A percentile compares a stretch with the other conserved stretches of the same genome.
Evolutionary conservation across 2,113 vertebrate species (phyloP).

Genomic region (Elgaria multicarinata): DNA sequence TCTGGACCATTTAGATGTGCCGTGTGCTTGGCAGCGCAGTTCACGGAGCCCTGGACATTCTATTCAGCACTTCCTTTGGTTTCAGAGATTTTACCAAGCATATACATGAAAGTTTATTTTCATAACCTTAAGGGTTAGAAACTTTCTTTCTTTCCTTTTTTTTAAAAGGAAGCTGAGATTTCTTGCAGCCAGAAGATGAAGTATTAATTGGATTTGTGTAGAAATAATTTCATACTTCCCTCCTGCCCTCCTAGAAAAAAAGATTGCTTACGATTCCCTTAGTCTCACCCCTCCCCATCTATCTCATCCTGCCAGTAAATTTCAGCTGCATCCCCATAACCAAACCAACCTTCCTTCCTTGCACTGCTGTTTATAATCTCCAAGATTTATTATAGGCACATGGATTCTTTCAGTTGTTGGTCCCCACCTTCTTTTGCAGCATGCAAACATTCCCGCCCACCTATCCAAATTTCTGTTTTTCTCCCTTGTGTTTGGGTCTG

Average conservation of each 20-base stretch:
- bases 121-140: not conserved
- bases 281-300: not conserved
- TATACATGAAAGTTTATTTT: not conserved
- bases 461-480: not conserved
- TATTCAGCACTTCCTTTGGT: not conserved
- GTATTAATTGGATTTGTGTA: not conserved
- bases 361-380: slow-evolving; percentile 18
- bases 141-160: not conserved
- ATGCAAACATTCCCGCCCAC: not conserved
- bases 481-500: not conserved
- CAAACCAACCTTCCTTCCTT: slow-evolving; percentile 1
- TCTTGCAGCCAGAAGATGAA: not conserved
- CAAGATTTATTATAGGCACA: slow-evolving; percentile 36
- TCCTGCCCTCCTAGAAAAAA: not conserved
- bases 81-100: not conserved
- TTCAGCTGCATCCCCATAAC: not conserved
- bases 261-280: not conserved
- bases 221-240: not conserved
- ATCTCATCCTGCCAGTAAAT: slow-evolving; percentile 15
- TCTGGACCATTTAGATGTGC: too few species aligned
- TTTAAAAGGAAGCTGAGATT: not conserved
- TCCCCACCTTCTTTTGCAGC: not conserved
- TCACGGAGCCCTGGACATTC: not conserved
- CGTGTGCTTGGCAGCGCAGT: not conserved
- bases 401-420: slow-evolving; percentile 28